Evolutionary conservation across 2,888 invertebrate genomes (phyloP).

Genomic region (Zaprionus obscuricornis): DNA sequence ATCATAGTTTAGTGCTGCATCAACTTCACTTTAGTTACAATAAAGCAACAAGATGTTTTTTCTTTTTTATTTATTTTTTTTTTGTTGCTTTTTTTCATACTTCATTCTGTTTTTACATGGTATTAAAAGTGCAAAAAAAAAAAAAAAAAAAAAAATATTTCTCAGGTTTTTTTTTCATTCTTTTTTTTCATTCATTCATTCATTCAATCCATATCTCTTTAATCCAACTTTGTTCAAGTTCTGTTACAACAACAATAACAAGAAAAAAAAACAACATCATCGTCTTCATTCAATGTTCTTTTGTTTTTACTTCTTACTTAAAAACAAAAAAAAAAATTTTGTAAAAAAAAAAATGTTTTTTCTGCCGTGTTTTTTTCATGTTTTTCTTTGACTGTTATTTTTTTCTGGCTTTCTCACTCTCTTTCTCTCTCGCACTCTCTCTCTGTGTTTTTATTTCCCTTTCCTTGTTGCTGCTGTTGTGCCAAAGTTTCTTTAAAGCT

Average conservation of each 20-base stretch:
- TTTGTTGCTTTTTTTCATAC: background rate
- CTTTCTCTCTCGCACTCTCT: conserved; percentile 1
- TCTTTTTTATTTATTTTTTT: background rate
- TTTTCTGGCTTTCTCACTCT: background rate
- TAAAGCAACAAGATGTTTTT: too few relatives aligned
- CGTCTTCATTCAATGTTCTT: background rate
- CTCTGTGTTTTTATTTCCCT: conserved; percentile 13
- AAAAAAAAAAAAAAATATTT: too few relatives aligned
- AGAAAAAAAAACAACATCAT: background rate
- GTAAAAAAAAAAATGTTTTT: too few relatives aligned
- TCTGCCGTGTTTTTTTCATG: conserved; percentile 41
- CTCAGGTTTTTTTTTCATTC: too few relatives aligned
- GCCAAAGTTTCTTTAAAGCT: conserved; percentile 70
- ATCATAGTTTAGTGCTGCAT: too few relatives aligned
- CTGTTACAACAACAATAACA: background rate
- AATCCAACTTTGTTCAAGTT: conserved; percentile 48
- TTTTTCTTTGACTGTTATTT: conserved; percentile 21
- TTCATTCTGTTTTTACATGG: too few relatives aligned
- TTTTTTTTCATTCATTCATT: background rate
- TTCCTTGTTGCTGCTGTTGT: conserved; percentile 16
- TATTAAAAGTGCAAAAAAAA: too few relatives aligned
- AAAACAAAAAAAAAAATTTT: conserved; percentile 26
- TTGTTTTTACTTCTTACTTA: conserved; percentile 59
- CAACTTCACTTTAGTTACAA: too few relatives aligned
- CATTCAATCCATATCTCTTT: conserved; percentile 36